Conservation (phyloP, 1,140 invertebrate species). For the Phenacoccus solenopsis region DNA sequence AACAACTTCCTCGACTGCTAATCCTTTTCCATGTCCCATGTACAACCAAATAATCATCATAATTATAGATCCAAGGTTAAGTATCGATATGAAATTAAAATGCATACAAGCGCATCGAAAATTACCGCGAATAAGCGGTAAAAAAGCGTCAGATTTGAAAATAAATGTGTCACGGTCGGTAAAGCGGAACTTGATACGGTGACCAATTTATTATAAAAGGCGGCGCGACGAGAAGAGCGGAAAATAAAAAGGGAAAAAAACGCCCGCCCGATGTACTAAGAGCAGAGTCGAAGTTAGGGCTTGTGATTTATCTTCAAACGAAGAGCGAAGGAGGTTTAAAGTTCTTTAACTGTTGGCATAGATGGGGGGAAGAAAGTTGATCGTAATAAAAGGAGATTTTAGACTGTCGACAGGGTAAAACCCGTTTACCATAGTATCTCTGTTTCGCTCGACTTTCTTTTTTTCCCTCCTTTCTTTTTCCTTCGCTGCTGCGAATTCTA, state of each 20-base stretch:
- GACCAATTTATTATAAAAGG: slow-evolving; percentile 13
- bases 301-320: background rate
- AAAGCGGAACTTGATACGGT: slow-evolving; percentile 15
- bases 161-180: slow-evolving; percentile 15
- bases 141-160: slow-evolving; percentile 11
- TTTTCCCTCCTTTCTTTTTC: background rate
- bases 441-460: background rate
- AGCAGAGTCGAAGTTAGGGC: background rate
- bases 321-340: background rate
- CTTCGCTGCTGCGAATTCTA: background rate
- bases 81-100: background rate
- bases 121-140: background rate
- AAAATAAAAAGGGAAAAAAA: slow-evolving; percentile 6
- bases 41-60: too few relatives aligned
- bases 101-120: background rate
- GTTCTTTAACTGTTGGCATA: slow-evolving; percentile 1
- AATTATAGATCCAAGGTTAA: too few relatives aligned
- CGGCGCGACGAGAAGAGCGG: background rate
- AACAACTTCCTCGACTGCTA: too few relatives aligned
- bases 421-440: background rate
- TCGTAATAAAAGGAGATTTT: slow-evolving; percentile 15
- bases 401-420: slow-evolving; percentile 12
- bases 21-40: too few relatives aligned
- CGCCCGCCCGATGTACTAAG: background rate
- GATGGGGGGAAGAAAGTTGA: background rate